Evolutionary conservation across 2,888 invertebrate genomes (phyloP).

Genomic region (Smittia aterrima): DNA sequence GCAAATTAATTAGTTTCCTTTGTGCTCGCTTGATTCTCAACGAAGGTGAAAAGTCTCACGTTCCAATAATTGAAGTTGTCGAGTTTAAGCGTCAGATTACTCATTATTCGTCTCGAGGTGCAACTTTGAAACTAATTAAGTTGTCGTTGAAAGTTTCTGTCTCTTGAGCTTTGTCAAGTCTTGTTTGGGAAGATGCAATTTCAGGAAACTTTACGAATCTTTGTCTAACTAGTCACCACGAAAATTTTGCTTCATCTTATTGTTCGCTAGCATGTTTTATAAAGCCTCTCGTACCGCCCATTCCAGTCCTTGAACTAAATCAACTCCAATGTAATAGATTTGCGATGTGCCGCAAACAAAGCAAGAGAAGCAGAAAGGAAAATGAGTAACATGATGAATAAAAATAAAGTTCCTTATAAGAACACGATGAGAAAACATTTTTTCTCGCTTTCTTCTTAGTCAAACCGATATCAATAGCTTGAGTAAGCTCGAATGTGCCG

Average conservation of each 20-base stretch:
- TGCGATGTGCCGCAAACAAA: background rate
- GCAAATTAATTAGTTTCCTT: no score
- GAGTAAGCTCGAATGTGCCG: background rate
- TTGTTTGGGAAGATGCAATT: background rate
- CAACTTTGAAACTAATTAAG: no score
- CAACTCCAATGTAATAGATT: background rate
- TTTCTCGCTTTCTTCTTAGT: background rate
- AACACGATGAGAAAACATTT: background rate
- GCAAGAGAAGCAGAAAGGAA: background rate
- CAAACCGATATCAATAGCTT: background rate
- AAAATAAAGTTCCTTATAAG: background rate
- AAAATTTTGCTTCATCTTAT: no score
- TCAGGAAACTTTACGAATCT: background rate
- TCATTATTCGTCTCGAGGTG: no score
- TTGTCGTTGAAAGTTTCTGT: no score
- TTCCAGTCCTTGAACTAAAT: background rate
- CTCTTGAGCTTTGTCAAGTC: background rate
- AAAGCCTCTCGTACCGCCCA: background rate
- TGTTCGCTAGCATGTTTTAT: background rate
- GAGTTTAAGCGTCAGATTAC: background rate
- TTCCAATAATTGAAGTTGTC: background rate
- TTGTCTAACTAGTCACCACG: background rate
- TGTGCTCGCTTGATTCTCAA: no score
- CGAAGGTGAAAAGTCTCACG: background rate
- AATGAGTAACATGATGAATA: background rate